These are phyloP conservation scores for Antheraea mylitta DNA, from an alignment of 1,140 invertebrate genomes.

Conservation along the genomic window DNA sequence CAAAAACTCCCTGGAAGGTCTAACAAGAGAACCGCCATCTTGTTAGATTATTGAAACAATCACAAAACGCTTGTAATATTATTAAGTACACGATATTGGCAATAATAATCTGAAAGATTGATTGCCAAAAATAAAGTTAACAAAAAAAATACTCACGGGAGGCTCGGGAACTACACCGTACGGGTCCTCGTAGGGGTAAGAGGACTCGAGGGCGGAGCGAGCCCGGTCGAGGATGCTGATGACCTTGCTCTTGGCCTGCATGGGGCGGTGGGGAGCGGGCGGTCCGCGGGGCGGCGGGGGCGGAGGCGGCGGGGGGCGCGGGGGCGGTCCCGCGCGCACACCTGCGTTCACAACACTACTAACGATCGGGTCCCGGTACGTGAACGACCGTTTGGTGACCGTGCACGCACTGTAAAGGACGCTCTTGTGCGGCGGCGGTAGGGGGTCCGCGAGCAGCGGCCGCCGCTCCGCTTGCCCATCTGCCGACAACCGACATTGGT, in stretches of 20 bases:
- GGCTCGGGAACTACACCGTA: constrained; percentile 47
- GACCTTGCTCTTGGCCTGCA: constrained; percentile 87
- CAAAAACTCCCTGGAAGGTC: too few species aligned
- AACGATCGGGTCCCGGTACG: constrained; percentile 43
- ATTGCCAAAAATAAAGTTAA: too few species aligned
- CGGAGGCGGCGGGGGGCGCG: constrained; percentile 52
- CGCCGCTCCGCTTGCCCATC: constrained; percentile 10
- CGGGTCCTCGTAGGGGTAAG: constrained; percentile 75
- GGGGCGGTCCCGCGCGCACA: constrained; percentile 25
- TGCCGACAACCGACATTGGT: constrained; percentile 16
- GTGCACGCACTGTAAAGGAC: constrained; percentile 45
- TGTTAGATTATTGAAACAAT: too few species aligned
- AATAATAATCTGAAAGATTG: too few species aligned
- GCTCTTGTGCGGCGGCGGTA: constrained; percentile 25
- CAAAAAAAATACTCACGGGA: constrained; percentile 69
- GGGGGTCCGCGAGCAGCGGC: constrained; percentile 21
- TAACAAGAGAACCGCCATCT: too few species aligned
- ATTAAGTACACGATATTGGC: too few species aligned
- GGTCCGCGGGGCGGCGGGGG: constrained; percentile 39
- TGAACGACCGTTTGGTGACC: constrained; percentile 42
- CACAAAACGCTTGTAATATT: too few species aligned
- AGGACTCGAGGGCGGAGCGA: constrained; percentile 88
- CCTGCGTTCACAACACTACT: constrained; percentile 21
- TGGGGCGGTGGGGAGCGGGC: constrained; percentile 52
- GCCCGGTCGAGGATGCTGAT: constrained; percentile 91